Base-by-base conservation (phyloP, 2,797 vertebrate species). In the Lepilemur ruficaudatus region DNA sequence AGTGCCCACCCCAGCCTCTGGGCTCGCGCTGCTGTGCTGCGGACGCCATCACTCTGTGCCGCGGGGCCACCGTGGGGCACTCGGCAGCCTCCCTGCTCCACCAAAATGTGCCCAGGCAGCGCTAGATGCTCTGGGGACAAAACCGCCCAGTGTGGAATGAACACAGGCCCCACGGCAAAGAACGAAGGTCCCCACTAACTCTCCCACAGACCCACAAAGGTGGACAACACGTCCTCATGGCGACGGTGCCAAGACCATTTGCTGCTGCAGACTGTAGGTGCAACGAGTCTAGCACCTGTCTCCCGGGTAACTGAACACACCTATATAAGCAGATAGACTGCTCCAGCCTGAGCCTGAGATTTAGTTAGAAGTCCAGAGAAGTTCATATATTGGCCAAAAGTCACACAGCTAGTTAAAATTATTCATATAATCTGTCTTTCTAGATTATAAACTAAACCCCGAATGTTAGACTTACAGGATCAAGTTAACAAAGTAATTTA, bases 1-100 rank as follows among this genome's bases (percentile, higher is more conserved):
- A 11, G 57, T 30, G 1, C 0, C 0, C 1, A 0, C 0, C 46
- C 5, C n/a, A 0, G 0, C 5, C 23, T 32, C 30, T 86, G 5
- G 0, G 2, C 38, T 9, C 0, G 14, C 5, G 5, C 32, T 7
- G 9, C 0, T 9, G 67, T 2, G 0, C n/a, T 41, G 17, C 3
- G 11, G 75, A 28, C n/a, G 0, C 2, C n/a, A 7, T 0, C 0
- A 0, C 9, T 43, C 14, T 52, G 4, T 3, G 2, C 0, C 3
- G 7, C 2, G 23, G 30, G 28, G n/a, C 0, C 1, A 0, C 1
- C 15, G 15, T 10, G 20, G 22, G 3, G 5, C 0, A 0, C 17
- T n/a, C 1, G 7, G 48, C 20, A 2, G 0, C 38, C 1, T 3
- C 22, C 32, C 32, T 11, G 17, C 2, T 1, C 4, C 6, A 11